These are phyloP conservation scores for Calyptomena viridis DNA, from an alignment of 2,113 vertebrate species.

Conservation along the genomic window DNA sequence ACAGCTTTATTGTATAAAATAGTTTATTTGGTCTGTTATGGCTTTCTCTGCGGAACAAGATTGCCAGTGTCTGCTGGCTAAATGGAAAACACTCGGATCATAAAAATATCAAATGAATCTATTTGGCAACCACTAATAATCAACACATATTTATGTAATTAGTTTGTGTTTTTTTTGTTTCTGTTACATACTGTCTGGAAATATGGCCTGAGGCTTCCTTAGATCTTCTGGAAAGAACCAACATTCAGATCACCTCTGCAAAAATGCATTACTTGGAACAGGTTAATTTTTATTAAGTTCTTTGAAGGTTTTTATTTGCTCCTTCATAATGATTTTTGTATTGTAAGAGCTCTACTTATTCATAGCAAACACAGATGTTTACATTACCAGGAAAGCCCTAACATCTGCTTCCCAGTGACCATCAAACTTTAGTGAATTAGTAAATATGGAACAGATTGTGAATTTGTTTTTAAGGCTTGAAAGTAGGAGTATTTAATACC, in stretches of 20 bases:
- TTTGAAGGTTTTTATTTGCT: not conserved
- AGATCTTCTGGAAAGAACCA: not conserved
- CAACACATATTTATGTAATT: slow-evolving; percentile 41
- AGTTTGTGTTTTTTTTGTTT: not conserved
- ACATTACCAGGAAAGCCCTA: not conserved
- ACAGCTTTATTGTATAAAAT: slow-evolving; percentile 45
- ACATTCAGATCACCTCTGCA: not conserved
- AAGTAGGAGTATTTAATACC: not conserved
- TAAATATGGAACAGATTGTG: slow-evolving; percentile 16
- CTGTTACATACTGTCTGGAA: slow-evolving; percentile 40
- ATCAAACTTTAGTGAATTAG: not conserved
- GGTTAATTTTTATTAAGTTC: slow-evolving; percentile 27
- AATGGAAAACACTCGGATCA: slow-evolving; percentile 65
- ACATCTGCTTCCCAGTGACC: slow-evolving; percentile 26
- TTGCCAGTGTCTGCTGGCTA: slow-evolving; percentile 52
- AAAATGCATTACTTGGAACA: not conserved
- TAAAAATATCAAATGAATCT: slow-evolving; percentile 63
- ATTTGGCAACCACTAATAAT: slow-evolving; percentile 46
- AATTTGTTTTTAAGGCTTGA: not conserved
- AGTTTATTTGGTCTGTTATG: slow-evolving; percentile 52
- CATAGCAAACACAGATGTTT: not conserved
- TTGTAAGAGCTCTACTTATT: not conserved
- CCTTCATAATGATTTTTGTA: not conserved
- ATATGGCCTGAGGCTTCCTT: slow-evolving; percentile 21
- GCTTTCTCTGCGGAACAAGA: slow-evolving; percentile 50